Evolutionary conservation across 2,888 invertebrate species (phyloP), one percentile per base, ranked within the genome.

Genomic region (Stenodera caucasica): DNA sequence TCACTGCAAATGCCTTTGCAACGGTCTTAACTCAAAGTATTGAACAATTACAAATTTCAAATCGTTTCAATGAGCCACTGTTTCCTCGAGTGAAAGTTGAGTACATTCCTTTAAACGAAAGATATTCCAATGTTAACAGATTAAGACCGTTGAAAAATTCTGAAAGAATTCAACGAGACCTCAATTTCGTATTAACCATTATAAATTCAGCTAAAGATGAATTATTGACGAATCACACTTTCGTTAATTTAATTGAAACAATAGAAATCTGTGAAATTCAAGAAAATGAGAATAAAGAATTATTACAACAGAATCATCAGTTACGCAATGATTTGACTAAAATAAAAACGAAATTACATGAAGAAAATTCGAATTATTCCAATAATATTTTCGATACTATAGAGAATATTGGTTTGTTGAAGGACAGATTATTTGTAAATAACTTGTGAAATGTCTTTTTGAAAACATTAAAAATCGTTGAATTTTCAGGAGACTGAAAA

Each of bases 41-140:
- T 2, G 40, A 62, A 12, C 32, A 55, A 53, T 30, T 62, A 12
- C 26, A 32, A 0, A 58, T 62, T 37, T 23, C 58, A 1, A 14
- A 53, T 12, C n/a, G 32, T 18, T n/a, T 40, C 8, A 49, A 56
- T 18, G 23, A 53, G 6, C 30, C 53, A 15, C 35, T 35, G 7
- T 6, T 2, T 11, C 49, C n/a, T 7, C 15, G 30, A 12, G 32
- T 58, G 3, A 49, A 53, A 23, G 14, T 58, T 6, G 56, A 56
- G 5, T 62, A 58, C 29, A 33, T 58, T 11, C 53, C 64, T 8
- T 9, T 65, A 9, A 21, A 58, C 0, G 61, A 67, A 23, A 60
- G 61, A 45, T 65, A 64, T 49, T 49, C 49, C n/a, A 35, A 55
- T 9, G 18, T 54, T 6, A 70, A 68, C 67, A 5, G 5, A 26